These are phyloP conservation scores for Macrosiphum euphorbiae DNA, from an alignment of 2,888 invertebrate species.

Conservation along the genomic window DNA sequence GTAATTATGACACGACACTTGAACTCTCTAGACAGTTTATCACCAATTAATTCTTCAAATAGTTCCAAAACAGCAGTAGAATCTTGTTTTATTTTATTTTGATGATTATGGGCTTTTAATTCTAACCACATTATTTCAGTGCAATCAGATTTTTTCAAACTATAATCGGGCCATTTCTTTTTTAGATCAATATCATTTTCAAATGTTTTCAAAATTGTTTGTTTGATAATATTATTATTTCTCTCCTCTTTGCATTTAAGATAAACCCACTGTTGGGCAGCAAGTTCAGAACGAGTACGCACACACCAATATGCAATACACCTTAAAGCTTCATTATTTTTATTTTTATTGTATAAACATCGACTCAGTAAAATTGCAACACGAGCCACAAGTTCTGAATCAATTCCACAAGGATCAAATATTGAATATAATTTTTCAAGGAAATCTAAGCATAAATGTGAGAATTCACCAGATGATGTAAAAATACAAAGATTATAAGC, in stretches of 20 bases:
- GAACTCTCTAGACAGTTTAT: constrained; percentile 41
- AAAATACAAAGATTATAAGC: constrained; percentile 55
- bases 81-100: constrained; percentile 50
- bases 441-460: constrained; percentile 36
- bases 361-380: constrained; percentile 51
- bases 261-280: constrained; percentile 59
- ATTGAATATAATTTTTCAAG: constrained; percentile 27
- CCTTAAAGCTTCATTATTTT: constrained; percentile 45
- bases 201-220: constrained; percentile 52
- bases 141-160: constrained; percentile 27
- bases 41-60: constrained; percentile 44
- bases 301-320: constrained; percentile 60
- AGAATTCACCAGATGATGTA: background rate
- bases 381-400: constrained; percentile 58
- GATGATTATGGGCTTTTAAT: constrained; percentile 53
- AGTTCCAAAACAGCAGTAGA: constrained; percentile 45
- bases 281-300: constrained; percentile 49
- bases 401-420: constrained; percentile 40
- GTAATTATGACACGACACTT: constrained; percentile 49
- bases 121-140: constrained; percentile 62
- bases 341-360: constrained; percentile 47
- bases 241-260: constrained; percentile 58
- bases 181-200: constrained; percentile 18
- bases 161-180: constrained; percentile 37
- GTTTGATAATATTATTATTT: constrained; percentile 21